Percentiles rank a stretch among this genome's conserved stretches.
Conservation (phyloP, 2,888 invertebrate genomes). For the Barypeithes pellucidus region DNA sequence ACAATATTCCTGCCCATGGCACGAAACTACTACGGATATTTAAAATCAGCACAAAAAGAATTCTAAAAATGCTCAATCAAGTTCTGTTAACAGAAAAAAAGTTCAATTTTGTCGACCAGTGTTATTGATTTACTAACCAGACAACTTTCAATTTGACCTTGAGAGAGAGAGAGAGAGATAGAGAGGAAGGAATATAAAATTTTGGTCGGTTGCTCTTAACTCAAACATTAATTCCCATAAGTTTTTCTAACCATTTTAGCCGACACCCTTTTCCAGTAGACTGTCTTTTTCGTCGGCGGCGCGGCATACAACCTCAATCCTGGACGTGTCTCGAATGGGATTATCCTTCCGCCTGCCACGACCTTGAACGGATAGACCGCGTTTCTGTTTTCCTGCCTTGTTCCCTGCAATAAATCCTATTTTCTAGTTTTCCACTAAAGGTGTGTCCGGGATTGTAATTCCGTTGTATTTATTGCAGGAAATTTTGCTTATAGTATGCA, state of each 20-base stretch:
- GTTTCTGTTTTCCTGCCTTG: conserved; percentile 19
- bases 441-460: conserved; percentile 9
- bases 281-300: conserved; percentile 18
- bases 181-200: too few species aligned
- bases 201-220: too few species aligned
- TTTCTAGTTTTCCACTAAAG: conserved; percentile 7
- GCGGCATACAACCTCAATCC: conserved; percentile 49
- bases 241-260: conserved; percentile 24
- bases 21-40: too few species aligned
- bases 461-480: conserved; percentile 3
- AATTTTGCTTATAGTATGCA: neutral
- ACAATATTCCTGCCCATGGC: too few species aligned
- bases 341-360: conserved; percentile 25
- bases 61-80: too few species aligned
- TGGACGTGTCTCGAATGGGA: conserved; percentile 49
- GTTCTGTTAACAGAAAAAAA: too few species aligned
- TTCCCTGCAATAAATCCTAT: conserved; percentile 10
- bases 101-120: too few species aligned
- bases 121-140: too few species aligned
- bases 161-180: too few species aligned
- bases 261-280: conserved; percentile 34
- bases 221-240: conserved; percentile 16
- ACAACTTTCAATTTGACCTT: too few species aligned
- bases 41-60: too few species aligned
- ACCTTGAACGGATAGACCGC: conserved; percentile 32